A percentile compares a stretch with the other conserved stretches of the same genome.
Conservation (phyloP, 1,140 invertebrate genomes). For the Aricia agestis region DNA sequence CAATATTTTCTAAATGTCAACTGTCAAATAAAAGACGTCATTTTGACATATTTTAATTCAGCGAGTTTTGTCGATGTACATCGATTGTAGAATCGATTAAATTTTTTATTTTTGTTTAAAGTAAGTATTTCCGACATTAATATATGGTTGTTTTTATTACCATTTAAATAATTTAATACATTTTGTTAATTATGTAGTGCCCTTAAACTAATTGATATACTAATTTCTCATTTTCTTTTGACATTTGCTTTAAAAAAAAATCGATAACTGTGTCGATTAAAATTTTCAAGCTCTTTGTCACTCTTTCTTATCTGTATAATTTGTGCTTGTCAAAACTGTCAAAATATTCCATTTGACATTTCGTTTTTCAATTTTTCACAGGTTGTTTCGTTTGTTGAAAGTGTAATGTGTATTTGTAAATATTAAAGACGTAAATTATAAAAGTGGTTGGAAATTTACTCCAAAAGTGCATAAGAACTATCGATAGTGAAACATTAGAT, state of each 20-base stretch:
- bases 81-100: neutral
- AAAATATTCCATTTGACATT: neutral
- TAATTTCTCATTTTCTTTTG: too few species aligned
- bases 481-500: constrained; percentile 53
- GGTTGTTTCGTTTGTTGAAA: constrained; percentile 51
- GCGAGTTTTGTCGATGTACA: neutral
- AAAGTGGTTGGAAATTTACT: constrained; percentile 9
- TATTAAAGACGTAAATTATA: constrained; percentile 36
- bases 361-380: constrained; percentile 50
- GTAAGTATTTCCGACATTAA: too few species aligned
- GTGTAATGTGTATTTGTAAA: constrained; percentile 65
- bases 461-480: constrained; percentile 26
- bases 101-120: neutral
- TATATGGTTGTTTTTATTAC: too few species aligned
- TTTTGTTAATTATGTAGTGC: too few species aligned
- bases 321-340: neutral
- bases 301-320: neutral
- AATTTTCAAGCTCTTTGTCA: neutral
- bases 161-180: too few species aligned
- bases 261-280: neutral
- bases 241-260: neutral
- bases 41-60: neutral
- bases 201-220: too few species aligned
- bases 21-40: neutral
- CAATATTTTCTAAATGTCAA: neutral